These are phyloP conservation scores for Spea multiplicata DNA, from an alignment of 2,113 vertebrate genomes.

Conservation along the genomic window DNA sequence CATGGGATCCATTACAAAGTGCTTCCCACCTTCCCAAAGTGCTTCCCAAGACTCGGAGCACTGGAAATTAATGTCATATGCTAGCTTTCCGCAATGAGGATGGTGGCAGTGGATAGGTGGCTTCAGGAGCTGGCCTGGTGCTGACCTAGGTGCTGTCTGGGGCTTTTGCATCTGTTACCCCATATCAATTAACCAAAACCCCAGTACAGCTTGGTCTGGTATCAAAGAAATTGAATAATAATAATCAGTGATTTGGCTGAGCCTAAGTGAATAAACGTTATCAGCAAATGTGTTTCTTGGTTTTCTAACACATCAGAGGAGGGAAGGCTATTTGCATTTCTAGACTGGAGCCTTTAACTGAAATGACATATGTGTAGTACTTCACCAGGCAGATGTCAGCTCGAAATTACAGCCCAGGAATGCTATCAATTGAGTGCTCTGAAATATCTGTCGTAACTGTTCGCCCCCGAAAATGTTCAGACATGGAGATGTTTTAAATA, in stretches of 20 bases:
- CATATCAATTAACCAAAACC: neutral
- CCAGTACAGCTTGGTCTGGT: conserved; percentile 12
- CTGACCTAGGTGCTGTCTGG: too few relatives aligned
- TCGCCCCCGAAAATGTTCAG: conserved; percentile 46
- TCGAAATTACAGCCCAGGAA: conserved; percentile 53
- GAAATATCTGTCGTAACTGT: conserved; percentile 53
- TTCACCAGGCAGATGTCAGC: conserved; percentile 55
- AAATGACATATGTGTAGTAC: conserved; percentile 48
- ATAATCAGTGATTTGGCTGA: conserved; percentile 6
- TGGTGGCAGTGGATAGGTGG: too few relatives aligned
- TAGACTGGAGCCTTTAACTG: conserved; percentile 50
- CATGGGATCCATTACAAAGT: too few relatives aligned
- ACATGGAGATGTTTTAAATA: conserved; percentile 51
- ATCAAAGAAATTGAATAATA: conserved; percentile 44
- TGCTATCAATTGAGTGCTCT: conserved; percentile 51
- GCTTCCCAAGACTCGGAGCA: too few relatives aligned
- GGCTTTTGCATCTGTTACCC: too few relatives aligned
- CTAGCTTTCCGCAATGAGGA: too few relatives aligned
- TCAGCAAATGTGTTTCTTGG: conserved; percentile 47
- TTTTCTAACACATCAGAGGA: conserved; percentile 51
- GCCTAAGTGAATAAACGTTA: conserved; percentile 48
- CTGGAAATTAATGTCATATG: too few relatives aligned
- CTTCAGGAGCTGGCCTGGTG: too few relatives aligned
- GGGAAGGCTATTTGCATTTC: conserved; percentile 52
- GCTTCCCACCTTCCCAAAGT: too few relatives aligned